These are phyloP conservation scores for Aotus griseimembra DNA, from an alignment of 2,797 vertebrate genomes.

Conservation along the genomic window DNA sequence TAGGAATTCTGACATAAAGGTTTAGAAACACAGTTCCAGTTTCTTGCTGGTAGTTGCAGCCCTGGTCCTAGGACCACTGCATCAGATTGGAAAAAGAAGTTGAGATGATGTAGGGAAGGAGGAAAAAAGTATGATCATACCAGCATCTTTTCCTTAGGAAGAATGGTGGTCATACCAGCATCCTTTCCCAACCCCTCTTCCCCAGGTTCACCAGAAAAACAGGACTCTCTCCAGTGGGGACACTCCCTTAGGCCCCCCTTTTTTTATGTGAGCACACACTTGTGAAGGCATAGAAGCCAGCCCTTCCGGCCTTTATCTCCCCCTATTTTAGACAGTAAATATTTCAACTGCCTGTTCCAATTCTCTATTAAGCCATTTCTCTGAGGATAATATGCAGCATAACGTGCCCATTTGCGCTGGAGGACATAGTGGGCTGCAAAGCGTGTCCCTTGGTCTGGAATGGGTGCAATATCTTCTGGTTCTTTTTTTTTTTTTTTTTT, in stretches of 20 bases:
- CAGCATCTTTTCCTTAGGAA: background rate
- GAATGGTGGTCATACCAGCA: background rate
- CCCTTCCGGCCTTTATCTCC: background rate
- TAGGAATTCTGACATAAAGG: background rate
- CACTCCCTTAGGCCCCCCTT: background rate
- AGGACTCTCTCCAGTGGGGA: background rate
- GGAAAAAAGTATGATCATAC: background rate
- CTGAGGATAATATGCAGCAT: background rate
- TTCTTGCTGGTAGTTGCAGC: background rate
- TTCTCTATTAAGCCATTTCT: background rate
- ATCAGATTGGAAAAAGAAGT: background rate
- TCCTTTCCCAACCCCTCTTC: background rate
- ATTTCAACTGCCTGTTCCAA: background rate
- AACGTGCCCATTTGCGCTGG: background rate
- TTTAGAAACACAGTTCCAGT: background rate
- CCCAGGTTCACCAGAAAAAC: background rate
- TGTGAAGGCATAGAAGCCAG: background rate
- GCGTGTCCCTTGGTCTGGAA: background rate
- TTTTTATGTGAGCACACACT: background rate
- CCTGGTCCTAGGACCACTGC: background rate
- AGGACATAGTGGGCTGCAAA: background rate
- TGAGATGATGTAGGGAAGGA: background rate
- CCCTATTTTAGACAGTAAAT: background rate
- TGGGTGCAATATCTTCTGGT: background rate
- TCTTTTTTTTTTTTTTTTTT: background rate